Base-by-base conservation (phyloP, 1,140 invertebrate species). In the Caenorhabditis brenneri region DNA sequence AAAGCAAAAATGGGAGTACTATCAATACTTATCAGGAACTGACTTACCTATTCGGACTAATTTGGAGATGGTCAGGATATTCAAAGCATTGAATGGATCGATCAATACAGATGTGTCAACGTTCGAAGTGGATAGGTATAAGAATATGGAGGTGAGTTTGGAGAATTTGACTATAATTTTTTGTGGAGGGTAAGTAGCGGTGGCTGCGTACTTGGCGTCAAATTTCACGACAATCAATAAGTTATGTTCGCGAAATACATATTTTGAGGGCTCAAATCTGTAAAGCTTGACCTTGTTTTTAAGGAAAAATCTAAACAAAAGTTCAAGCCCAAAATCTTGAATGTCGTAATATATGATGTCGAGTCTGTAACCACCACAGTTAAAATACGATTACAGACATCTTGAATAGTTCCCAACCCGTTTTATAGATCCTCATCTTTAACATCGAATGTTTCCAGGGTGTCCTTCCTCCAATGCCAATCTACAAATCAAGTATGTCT, bases 21-120 rank as follows among this genome's bases (percentile, higher is more conserved):
- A 55, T 58, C 86, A 87, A 82, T 88, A 88, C 58, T 46, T 88
- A 1, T 88, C 87, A 55, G 88, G 88, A 16, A 84, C 86, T 5
- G 88, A 89, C 79, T 46, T 89, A 19, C 88, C 88, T 19, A 79
- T 89, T 36, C 88, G 90, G 55, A 89, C 88, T 27, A 89, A 89
- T 83, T 53, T 89, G 15, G 88, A 88, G 55, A 90, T 88, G 88
- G 88, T 90, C 19, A 36, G 88, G n/a, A 85, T 88, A 51, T 87
- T 89, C 65, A 90, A 89, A 65, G 79, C 81, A 29, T 53, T 88
- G 4, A 88, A 88, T 55, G 85, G 87, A 5, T 87, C 87, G 0
- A 78, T 88, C 3, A 86, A 87, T 33, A 78, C 87, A 51, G 88
- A 88, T 58, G 58, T 89, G 16, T 46, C 69, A 10, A 36, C 48